A percentile compares a stretch with the other conserved stretches of the same genome.
Conservation (phyloP, 2,113 vertebrate species). For the Narcine bancroftii region DNA sequence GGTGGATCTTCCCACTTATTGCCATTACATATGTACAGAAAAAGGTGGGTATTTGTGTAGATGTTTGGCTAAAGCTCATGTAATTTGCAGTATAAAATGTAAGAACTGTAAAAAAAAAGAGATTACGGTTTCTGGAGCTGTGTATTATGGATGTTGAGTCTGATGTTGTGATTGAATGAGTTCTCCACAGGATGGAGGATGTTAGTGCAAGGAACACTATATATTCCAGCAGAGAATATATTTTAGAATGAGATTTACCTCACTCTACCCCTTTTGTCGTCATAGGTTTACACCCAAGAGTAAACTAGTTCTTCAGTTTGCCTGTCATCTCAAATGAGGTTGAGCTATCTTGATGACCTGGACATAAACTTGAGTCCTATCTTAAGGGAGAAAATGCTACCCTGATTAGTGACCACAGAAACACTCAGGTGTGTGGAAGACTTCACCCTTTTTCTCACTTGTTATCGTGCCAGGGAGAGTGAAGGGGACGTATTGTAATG, state of each 20-base stretch:
- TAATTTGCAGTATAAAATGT: conserved; percentile 19
- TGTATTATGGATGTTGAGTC: conserved; percentile 7
- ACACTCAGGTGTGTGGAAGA: background rate
- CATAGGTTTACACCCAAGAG: background rate
- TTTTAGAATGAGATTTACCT: conserved; percentile 23
- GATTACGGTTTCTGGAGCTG: conserved; percentile 22
- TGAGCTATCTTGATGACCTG: background rate
- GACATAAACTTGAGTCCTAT: background rate
- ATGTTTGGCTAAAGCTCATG: conserved; percentile 10
- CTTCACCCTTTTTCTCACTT: background rate
- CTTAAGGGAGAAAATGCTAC: background rate
- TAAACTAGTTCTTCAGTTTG: background rate
- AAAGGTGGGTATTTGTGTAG: conserved; percentile 37
- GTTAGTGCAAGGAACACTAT: conserved; percentile 7
- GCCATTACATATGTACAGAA: conserved; percentile 31
- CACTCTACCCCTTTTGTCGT: no score
- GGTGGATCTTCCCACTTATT: conserved; percentile 26
- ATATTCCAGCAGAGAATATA: conserved; percentile 1
- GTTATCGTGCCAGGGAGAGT: background rate
- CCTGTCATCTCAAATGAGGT: background rate
- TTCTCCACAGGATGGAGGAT: conserved; percentile 7
- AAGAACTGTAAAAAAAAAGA: conserved; percentile 15
- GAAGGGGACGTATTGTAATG: background rate
- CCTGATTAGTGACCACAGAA: background rate
- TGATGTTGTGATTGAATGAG: background rate